A percentile compares a stretch with the other conserved stretches of the same genome.
phyloP scores from a whole-genome alignment of 2,113 vertebrate species.

The Emydura subglobosa region DNA sequence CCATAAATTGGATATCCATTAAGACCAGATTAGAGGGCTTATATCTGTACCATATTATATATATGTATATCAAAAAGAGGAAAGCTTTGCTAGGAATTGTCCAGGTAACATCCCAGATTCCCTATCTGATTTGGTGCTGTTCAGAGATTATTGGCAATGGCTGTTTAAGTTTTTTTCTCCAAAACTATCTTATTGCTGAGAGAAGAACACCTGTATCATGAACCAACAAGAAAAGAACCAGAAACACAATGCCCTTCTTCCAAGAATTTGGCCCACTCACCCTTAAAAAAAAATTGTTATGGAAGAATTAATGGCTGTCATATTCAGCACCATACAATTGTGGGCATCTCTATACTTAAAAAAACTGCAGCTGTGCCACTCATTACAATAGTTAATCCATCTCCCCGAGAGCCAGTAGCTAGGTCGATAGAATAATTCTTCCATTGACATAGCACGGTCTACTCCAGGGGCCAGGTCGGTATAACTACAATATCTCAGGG shows the following conservation, averaged over 20 bases:
- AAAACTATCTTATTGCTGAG: neutral
- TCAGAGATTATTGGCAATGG: neutral
- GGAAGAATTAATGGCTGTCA: too few species aligned
- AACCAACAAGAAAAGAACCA: neutral
- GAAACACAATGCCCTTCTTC: neutral
- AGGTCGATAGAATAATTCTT: neutral
- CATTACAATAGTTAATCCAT: too few species aligned
- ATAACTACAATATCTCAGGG: neutral
- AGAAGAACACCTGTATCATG: neutral
- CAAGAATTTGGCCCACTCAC: neutral
- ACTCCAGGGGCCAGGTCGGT: neutral
- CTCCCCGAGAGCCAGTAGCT: too few species aligned
- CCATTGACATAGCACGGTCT: neutral
- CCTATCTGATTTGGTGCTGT: neutral
- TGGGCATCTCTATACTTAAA: too few species aligned
- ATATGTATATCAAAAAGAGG: neutral
- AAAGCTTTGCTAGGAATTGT: neutral
- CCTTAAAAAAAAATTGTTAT: too few species aligned
- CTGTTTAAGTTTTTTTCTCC: neutral
- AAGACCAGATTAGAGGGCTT: neutral
- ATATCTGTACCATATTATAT: neutral
- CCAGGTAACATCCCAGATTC: rapidly evolving
- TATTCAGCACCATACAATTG: too few species aligned
- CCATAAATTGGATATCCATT: neutral
- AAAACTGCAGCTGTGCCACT: too few species aligned